Evolutionary conservation across 2,113 vertebrate genomes (phyloP), one percentile per base, ranked within the genome.

Genomic region (Alexandromys fortis): DNA sequence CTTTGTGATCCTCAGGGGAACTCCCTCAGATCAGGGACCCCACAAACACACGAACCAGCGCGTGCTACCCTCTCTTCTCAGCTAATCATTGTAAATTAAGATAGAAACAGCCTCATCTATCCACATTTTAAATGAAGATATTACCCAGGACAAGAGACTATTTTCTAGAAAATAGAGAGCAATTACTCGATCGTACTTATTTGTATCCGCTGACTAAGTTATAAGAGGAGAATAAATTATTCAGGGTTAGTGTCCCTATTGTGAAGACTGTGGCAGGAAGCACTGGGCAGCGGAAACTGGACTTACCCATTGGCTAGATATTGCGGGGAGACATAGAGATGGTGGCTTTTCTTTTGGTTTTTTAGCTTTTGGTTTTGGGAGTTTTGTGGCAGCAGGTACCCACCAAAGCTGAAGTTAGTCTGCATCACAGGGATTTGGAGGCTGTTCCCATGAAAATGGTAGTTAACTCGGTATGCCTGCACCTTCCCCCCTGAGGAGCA

Each of bases 171-270:
- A 97, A 89, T 72, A 65, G 28, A 68, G 86, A 95, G 67, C 77
- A 77, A 82, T 42, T 58, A 49, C 61, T 92, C 63, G 78, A 49
- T 94, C 85, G 33, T 49, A 8, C 73, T 93, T 86, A 55, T 83
- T 94, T 95, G 61, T 65, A 65, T 58, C 93, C 75, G 92, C 83
- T 93, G 91, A 73, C 82, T 95, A 82, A 75, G 83, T 75, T 95
- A 7, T 38, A 65, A 73, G 83, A 91, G 92, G 19, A 90, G 79
- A 89, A 78, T 24, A 83, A 55, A 75, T 63, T 13, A 7, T 63
- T 49, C 65, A 70, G 83, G 75, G 47, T 47, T 24, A 17, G 58
- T 49, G 13, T 82, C 58, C 86, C n/a, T 35, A 26, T 63, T 7
- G 13, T 7, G 26, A 68, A 21, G 52, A 75, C 63, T 55, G 0